Evolutionary conservation across 2,113 vertebrate species (phyloP).

Genomic region (Boleophthalmus pectinirostris): DNA sequence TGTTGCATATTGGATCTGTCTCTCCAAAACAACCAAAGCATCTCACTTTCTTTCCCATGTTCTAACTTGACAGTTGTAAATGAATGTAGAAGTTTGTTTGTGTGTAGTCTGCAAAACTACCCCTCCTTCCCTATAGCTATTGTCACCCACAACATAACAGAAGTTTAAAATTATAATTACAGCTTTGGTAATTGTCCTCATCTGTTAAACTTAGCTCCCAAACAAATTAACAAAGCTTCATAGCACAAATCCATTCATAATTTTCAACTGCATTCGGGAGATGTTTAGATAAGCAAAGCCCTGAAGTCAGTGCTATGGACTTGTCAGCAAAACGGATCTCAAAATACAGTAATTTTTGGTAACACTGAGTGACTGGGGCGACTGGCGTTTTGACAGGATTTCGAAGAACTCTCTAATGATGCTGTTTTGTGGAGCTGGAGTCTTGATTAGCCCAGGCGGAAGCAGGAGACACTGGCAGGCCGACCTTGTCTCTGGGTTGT

Average conservation of each 20-base stretch:
- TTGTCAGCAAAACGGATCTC: slow-evolving; percentile 47
- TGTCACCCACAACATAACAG: neutral
- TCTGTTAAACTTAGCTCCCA: slow-evolving; percentile 19
- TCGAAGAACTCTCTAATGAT: slow-evolving; percentile 51
- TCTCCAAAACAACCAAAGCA: too few relatives aligned
- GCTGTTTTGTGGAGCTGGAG: slow-evolving; percentile 55
- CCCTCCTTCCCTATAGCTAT: neutral
- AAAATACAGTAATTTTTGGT: slow-evolving; percentile 39
- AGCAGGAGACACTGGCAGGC: slow-evolving; percentile 43
- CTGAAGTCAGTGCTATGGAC: slow-evolving; percentile 36
- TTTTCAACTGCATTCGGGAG: slow-evolving; percentile 19
- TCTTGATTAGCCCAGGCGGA: slow-evolving; percentile 60
- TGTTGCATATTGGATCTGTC: too few relatives aligned
- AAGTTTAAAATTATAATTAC: neutral
- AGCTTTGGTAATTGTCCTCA: neutral
- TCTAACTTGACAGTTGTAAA: too few relatives aligned
- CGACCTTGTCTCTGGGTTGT: slow-evolving; percentile 42
- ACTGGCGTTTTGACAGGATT: slow-evolving; percentile 30
- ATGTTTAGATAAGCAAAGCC: slow-evolving; percentile 22
- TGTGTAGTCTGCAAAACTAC: too few relatives aligned
- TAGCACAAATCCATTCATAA: slow-evolving; percentile 15
- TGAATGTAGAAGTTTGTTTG: too few relatives aligned
- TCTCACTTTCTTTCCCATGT: too few relatives aligned
- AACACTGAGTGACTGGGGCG: slow-evolving; percentile 48
- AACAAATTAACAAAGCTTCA: neutral